These are phyloP conservation scores for Leptosomus discolor DNA, from an alignment of 2,113 vertebrate species.

Conservation along the genomic window DNA sequence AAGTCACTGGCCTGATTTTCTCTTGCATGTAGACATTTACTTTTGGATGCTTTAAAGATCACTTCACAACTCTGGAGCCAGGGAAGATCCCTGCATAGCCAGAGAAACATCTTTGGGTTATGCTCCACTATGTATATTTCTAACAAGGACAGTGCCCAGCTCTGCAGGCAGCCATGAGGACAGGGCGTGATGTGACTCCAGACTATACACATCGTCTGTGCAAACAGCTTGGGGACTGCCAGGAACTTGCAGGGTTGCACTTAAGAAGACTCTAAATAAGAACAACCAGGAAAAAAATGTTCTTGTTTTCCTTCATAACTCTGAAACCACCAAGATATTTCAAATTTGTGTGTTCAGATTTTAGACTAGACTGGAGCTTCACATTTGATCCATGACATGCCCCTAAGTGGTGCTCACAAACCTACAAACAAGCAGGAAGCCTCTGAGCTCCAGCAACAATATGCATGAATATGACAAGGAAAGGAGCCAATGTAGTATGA, in stretches of 20 bases:
- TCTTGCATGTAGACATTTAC: background rate
- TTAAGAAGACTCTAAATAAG: background rate
- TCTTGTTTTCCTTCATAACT: background rate
- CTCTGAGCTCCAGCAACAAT: background rate
- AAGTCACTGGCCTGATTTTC: background rate
- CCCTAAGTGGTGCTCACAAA: background rate
- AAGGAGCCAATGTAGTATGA: background rate
- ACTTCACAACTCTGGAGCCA: background rate
- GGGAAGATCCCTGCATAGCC: background rate
- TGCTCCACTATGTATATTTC: background rate
- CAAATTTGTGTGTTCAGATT: background rate
- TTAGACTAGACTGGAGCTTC: background rate
- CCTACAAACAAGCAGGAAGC: background rate
- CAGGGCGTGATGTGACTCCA: accelerated
- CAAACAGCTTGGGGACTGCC: background rate
- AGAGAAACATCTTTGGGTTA: background rate
- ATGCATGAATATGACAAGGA: background rate
- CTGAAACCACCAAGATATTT: background rate
- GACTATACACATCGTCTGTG: background rate
- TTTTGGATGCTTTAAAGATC: background rate
- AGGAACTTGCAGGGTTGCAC: background rate
- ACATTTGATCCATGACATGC: background rate
- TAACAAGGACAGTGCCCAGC: background rate
- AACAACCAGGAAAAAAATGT: background rate
- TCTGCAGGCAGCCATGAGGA: background rate